A percentile compares a stretch with the other conserved stretches of the same genome.
Evolutionary conservation across 2,888 invertebrate species (phyloP).

Genomic region (Drosophila helvetica): DNA sequence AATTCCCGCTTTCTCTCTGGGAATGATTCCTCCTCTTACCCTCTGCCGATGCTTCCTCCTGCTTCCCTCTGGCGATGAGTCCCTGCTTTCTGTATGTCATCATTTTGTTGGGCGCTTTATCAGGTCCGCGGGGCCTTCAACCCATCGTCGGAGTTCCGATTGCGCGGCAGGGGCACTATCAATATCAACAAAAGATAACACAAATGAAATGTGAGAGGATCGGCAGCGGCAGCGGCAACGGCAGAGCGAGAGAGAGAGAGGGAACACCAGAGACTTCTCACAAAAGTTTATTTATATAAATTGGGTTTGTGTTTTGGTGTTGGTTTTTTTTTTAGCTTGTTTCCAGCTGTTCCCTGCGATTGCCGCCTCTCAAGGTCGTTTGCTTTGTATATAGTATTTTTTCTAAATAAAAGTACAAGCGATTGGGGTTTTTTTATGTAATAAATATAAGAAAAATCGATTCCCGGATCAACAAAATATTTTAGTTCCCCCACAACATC

Average conservation of each 20-base stretch:
- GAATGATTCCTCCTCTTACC: no score
- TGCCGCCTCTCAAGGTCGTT: constrained; percentile 60
- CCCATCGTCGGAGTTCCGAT: constrained; percentile 19
- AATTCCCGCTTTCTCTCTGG: no score
- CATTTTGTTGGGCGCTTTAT: constrained; percentile 42
- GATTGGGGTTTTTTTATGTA: constrained; percentile 33
- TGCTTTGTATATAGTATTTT: constrained; percentile 39
- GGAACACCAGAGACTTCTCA: constrained; percentile 9
- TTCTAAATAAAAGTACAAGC: constrained; percentile 40
- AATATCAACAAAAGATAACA: constrained; percentile 70
- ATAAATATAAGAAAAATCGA: constrained; percentile 1
- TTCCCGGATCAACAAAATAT: constrained; percentile 1
- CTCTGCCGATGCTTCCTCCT: no score
- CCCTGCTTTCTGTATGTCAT: constrained; percentile 7
- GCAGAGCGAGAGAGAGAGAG: constrained; percentile 7
- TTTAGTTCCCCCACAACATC: no score
- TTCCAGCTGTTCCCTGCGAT: constrained; percentile 54
- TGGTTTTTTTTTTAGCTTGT: constrained; percentile 33
- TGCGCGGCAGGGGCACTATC: constrained; percentile 47
- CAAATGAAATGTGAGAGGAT: constrained; percentile 6
- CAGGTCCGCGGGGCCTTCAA: constrained; percentile 34
- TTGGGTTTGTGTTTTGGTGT: constrained; percentile 11
- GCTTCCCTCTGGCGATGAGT: not conserved
- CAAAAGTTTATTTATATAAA: constrained; percentile 55
- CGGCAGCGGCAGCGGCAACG: not conserved